A percentile compares a stretch with the other conserved stretches of the same genome.
These are phyloP conservation scores for Plebejus melissa DNA, from an alignment of 2,888 invertebrate genomes.

Conservation along the genomic window DNA sequence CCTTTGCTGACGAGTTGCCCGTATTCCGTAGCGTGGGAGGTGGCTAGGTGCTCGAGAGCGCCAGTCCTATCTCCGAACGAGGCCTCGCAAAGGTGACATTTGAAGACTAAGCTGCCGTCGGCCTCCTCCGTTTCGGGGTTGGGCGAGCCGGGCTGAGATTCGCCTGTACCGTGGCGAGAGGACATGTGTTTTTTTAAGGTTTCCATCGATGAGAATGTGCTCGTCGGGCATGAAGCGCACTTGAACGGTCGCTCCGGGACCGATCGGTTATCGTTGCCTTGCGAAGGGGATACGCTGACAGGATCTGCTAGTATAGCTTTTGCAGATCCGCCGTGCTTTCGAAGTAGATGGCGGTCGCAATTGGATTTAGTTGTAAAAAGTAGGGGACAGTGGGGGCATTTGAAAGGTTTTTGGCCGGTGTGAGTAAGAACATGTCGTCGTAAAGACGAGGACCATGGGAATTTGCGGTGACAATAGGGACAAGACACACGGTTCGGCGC, in stretches of 20 bases:
- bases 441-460: constrained; percentile 97
- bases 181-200: constrained; percentile 89
- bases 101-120: constrained; percentile 87
- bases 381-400: constrained; percentile 94
- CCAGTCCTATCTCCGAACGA: constrained; percentile 89
- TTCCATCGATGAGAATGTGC: constrained; percentile 88
- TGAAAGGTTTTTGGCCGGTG: constrained; percentile 97
- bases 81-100: constrained; percentile 95
- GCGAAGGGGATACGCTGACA: constrained; percentile 57
- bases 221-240: constrained; percentile 89
- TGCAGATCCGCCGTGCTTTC: constrained; percentile 85
- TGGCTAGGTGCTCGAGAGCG: constrained; percentile 89
- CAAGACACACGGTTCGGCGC: constrained; percentile 96
- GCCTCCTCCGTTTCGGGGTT: constrained; percentile 52
- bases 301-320: constrained; percentile 66
- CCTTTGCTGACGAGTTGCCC: constrained; percentile 90
- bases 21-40: constrained; percentile 87
- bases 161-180: constrained; percentile 81
- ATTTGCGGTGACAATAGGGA: constrained; percentile 95
- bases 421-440: constrained; percentile 97
- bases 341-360: constrained; percentile 94
- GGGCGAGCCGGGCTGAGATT: constrained; percentile 66
- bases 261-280: constrained; percentile 74
- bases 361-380: constrained; percentile 98
- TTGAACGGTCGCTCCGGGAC: constrained; percentile 89